phyloP scores from a whole-genome alignment of 2,113 vertebrate species.

The Labeo rohita region DNA sequence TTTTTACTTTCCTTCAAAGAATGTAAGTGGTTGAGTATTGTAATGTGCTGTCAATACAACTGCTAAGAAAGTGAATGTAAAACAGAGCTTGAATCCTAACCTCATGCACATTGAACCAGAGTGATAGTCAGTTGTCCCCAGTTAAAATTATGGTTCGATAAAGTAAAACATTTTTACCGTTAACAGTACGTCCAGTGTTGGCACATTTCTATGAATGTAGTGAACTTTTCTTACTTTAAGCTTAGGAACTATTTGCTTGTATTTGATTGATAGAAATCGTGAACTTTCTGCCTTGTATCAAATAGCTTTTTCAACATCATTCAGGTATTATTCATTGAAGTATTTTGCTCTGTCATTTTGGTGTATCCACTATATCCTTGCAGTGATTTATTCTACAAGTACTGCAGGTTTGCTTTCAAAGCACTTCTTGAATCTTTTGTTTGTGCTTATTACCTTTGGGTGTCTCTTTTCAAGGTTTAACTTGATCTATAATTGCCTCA shows the following conservation, averaged over 20 bases:
- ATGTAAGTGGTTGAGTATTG: constrained; percentile 62
- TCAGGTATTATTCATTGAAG: background rate
- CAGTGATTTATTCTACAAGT: background rate
- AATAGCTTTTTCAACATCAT: background rate
- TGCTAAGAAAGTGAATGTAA: constrained; percentile 67
- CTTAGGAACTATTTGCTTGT: background rate
- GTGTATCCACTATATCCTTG: background rate
- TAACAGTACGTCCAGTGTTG: background rate
- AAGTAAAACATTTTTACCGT: background rate
- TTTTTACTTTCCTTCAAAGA: constrained; percentile 46
- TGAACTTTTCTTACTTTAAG: background rate
- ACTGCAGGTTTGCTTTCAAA: background rate
- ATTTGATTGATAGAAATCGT: background rate
- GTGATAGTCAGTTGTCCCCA: background rate
- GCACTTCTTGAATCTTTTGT: background rate
- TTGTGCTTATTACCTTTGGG: constrained; percentile 7
- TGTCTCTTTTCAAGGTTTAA: background rate
- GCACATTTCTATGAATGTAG: constrained; percentile 25
- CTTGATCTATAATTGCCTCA: background rate
- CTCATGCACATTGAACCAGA: constrained; percentile 6
- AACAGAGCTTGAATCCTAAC: background rate
- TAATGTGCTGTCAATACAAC: constrained; percentile 45
- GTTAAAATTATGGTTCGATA: background rate
- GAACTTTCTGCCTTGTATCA: background rate
- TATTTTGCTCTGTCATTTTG: background rate